Conservation (phyloP, 1,140 invertebrate genomes). For the Piezodorus guildinii region DNA sequence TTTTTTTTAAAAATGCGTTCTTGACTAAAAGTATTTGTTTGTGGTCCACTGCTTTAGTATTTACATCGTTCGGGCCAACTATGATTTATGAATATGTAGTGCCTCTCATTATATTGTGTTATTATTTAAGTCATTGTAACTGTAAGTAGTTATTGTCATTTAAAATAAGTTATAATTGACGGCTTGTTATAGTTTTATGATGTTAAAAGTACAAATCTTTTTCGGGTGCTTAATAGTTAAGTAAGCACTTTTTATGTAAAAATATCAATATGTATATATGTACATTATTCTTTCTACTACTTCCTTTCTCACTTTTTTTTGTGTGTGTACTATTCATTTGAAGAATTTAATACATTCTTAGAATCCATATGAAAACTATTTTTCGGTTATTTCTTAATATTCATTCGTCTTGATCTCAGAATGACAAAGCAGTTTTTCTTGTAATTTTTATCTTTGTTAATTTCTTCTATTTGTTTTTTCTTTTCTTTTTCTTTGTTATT, state of each 20-base stretch:
- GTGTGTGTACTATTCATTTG: constrained; percentile 11
- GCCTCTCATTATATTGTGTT: constrained; percentile 20
- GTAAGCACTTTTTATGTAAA: constrained; percentile 21
- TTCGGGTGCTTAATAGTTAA: constrained; percentile 21
- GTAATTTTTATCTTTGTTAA: not conserved
- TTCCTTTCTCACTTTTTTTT: constrained; percentile 21
- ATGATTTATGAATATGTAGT: constrained; percentile 18
- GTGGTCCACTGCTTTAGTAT: constrained; percentile 14
- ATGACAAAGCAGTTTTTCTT: not conserved
- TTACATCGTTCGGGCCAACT: constrained; percentile 9
- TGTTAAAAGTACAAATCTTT: constrained; percentile 24
- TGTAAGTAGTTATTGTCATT: constrained; percentile 11
- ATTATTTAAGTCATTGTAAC: constrained; percentile 18
- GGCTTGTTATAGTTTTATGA: constrained; percentile 24
- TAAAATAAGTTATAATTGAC: constrained; percentile 20
- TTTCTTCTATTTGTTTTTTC: not conserved
- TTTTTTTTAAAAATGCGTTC: constrained; percentile 17
- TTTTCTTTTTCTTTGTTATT: constrained; percentile 2
- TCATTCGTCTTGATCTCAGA: constrained; percentile 14
- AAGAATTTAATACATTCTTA: constrained; percentile 8
- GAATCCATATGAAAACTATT: constrained; percentile 10
- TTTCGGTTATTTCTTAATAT: constrained; percentile 12
- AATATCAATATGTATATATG: constrained; percentile 22
- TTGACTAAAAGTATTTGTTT: constrained; percentile 16
- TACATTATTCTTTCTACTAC: constrained; percentile 24